Evolutionary conservation across 1,140 invertebrate genomes (phyloP).

Genomic region (Pogonomyrmex californicus): DNA sequence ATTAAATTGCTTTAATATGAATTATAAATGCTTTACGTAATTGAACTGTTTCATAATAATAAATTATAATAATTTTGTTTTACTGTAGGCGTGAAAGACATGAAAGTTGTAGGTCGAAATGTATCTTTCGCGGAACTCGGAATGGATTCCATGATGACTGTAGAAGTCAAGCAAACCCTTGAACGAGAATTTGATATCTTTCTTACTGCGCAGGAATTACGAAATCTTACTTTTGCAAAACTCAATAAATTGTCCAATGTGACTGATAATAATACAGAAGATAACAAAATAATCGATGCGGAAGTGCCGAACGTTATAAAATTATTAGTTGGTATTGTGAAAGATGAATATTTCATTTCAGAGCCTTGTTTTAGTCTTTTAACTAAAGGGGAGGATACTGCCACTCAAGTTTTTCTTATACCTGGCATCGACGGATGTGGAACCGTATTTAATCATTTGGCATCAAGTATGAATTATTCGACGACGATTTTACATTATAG

Average conservation of each 20-base stretch:
- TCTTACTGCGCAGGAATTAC: slow-evolving; percentile 91
- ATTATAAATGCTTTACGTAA: too few relatives aligned
- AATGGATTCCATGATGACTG: too few relatives aligned
- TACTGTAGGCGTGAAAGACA: too few relatives aligned
- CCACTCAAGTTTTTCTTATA: slow-evolving; percentile 88
- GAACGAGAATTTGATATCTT: too few relatives aligned
- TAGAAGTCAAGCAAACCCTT: too few relatives aligned
- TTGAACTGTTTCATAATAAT: too few relatives aligned
- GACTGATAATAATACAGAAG: slow-evolving; percentile 68
- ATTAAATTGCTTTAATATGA: too few relatives aligned
- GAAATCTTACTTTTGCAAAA: slow-evolving; percentile 88
- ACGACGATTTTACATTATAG: slow-evolving; percentile 89
- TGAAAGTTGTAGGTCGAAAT: too few relatives aligned
- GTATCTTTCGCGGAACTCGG: too few relatives aligned
- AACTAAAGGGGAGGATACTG: slow-evolving; percentile 77
- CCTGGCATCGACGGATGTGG: slow-evolving; percentile 90
- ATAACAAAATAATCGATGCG: slow-evolving; percentile 48
- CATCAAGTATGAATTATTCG: slow-evolving; percentile 86
- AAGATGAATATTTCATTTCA: slow-evolving; percentile 70
- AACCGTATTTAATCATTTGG: slow-evolving; percentile 85
- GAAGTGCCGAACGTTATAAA: slow-evolving; percentile 78
- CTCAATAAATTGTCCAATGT: slow-evolving; percentile 85
- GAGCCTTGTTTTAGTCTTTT: slow-evolving; percentile 80
- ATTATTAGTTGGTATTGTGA: slow-evolving; percentile 80
- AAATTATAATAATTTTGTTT: too few relatives aligned